Evolutionary conservation across 2,797 vertebrate species (phyloP).

Genomic region (Dendrocincla fuliginosa): DNA sequence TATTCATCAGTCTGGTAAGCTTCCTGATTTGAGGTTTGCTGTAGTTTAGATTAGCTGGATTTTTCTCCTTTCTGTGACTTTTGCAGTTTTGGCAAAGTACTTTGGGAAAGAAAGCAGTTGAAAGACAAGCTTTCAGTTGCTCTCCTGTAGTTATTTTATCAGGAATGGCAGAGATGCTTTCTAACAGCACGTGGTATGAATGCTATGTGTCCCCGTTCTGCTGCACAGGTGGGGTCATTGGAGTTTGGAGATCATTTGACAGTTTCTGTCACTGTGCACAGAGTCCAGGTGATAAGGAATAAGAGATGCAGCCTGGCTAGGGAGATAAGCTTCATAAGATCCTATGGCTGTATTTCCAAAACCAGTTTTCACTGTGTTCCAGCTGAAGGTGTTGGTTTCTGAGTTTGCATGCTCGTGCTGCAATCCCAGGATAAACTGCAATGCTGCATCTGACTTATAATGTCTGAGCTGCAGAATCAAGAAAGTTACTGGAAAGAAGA

Average conservation of each 20-base stretch:
- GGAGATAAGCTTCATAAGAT: background rate
- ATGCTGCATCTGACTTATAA: background rate
- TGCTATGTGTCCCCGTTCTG: background rate
- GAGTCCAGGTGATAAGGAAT: background rate
- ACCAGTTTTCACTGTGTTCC: background rate
- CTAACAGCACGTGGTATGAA: background rate
- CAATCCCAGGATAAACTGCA: background rate
- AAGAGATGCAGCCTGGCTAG: background rate
- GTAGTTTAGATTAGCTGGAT: background rate
- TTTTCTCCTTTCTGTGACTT: background rate
- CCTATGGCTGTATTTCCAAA: background rate
- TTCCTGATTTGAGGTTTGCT: background rate
- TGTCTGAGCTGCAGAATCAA: background rate
- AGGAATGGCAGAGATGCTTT: background rate
- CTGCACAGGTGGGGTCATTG: background rate
- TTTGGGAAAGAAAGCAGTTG: background rate
- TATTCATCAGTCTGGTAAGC: background rate
- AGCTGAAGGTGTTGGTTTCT: background rate
- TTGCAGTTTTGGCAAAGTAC: background rate
- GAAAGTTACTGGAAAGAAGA: background rate
- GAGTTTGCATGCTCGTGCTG: background rate
- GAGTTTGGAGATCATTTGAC: background rate
- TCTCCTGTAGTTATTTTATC: background rate
- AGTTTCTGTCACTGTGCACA: background rate
- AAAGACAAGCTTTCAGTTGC: background rate